Percentiles rank a stretch among this genome's conserved stretches.
Evolutionary conservation across 1,140 invertebrate genomes (phyloP).

Genomic region (Drosophila funebris): DNA sequence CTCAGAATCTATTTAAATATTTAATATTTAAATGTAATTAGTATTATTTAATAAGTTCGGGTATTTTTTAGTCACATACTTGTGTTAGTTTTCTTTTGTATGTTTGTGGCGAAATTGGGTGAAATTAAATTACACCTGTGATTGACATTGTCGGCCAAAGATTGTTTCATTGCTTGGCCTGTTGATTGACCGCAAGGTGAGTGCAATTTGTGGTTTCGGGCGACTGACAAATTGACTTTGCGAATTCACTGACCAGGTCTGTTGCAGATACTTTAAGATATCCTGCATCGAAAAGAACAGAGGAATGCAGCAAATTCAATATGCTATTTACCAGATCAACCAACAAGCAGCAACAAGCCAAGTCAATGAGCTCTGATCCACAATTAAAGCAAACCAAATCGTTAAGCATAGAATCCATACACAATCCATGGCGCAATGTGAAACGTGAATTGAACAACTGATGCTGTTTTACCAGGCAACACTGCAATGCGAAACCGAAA

Average conservation of each 20-base stretch:
- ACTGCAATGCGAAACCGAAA: slow-evolving; percentile 30
- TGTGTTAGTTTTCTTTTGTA: neutral
- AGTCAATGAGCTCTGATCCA: slow-evolving; percentile 7
- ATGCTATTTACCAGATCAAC: neutral
- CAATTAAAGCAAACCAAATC: slow-evolving; percentile 25
- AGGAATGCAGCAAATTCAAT: neutral
- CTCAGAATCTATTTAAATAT: too few relatives aligned
- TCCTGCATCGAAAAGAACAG: neutral
- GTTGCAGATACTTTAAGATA: slow-evolving; percentile 5
- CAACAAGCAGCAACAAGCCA: neutral
- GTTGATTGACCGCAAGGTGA: slow-evolving; percentile 33
- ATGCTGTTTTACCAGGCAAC: neutral
- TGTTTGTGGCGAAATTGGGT: slow-evolving; percentile 19
- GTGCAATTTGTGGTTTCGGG: slow-evolving; percentile 12
- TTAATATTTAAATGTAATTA: too few relatives aligned
- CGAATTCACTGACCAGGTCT: neutral
- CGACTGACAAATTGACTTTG: slow-evolving; percentile 27
- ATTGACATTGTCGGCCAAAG: slow-evolving; percentile 24
- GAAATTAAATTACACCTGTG: slow-evolving; percentile 42
- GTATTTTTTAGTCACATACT: neutral
- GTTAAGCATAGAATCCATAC: neutral
- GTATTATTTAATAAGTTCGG: neutral
- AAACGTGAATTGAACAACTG: slow-evolving; percentile 28
- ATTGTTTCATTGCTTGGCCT: neutral
- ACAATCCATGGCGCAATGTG: slow-evolving; percentile 15